Percentiles rank a stretch among this genome's conserved stretches.
phyloP scores from a whole-genome alignment of 2,113 vertebrate genomes.

The Sebastes fasciatus region DNA sequence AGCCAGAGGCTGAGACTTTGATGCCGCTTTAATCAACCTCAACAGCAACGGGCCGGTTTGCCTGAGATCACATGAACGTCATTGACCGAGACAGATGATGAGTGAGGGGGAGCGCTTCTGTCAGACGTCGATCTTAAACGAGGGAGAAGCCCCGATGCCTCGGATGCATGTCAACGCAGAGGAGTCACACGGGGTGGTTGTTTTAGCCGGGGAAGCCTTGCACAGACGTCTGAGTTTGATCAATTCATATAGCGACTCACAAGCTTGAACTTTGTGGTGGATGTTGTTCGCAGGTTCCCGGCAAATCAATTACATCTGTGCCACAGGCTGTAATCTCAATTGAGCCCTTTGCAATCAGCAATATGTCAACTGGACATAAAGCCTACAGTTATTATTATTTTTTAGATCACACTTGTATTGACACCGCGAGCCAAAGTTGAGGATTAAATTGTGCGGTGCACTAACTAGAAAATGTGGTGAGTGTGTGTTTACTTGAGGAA shows the following conservation, averaged over 20 bases:
- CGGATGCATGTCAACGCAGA: constrained; percentile 22
- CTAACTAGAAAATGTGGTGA: not conserved
- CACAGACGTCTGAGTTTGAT: constrained; percentile 32
- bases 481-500: not conserved
- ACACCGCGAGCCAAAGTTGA: not conserved
- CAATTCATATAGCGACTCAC: constrained; percentile 23
- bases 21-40: constrained; percentile 59
- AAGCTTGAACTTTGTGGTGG: constrained; percentile 20
- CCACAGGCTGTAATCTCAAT: constrained; percentile 43
- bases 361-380: constrained; percentile 46
- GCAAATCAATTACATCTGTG: constrained; percentile 49
- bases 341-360: constrained; percentile 47
- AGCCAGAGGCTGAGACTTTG: constrained; percentile 53
- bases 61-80: constrained; percentile 30
- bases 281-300: constrained; percentile 19
- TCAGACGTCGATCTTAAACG: constrained; percentile 36
- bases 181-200: constrained; percentile 24
- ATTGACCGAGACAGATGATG: constrained; percentile 46
- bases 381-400: constrained; percentile 28
- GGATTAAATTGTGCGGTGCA: constrained; percentile 5
- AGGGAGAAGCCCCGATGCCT: constrained; percentile 22
- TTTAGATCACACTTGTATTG: constrained; percentile 15
- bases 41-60: constrained; percentile 28
- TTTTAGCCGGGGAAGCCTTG: not conserved
- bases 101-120: constrained; percentile 36